Evolutionary conservation across 2,113 vertebrate species (phyloP).

Genomic region (Xenus cinereus): DNA sequence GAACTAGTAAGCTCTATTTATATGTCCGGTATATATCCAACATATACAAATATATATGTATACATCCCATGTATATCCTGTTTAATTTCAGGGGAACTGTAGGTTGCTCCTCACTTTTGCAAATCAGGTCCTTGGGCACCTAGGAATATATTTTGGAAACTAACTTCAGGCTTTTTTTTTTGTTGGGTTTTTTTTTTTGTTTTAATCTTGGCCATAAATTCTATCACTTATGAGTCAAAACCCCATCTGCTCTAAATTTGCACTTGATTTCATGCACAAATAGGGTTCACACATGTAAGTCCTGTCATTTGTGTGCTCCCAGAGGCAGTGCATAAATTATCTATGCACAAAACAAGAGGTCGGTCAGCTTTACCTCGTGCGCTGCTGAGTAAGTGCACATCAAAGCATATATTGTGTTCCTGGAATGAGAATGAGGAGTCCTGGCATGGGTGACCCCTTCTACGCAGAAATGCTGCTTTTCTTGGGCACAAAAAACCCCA

Average conservation of each 20-base stretch:
- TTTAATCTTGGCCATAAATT: conserved; percentile 52
- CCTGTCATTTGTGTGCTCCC: conserved; percentile 35
- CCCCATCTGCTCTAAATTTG: conserved; percentile 64
- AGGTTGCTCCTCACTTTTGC: background rate
- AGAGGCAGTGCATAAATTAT: conserved; percentile 59
- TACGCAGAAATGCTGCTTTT: background rate
- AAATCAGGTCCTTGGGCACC: background rate
- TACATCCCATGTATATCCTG: accelerated
- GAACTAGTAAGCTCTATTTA: background rate
- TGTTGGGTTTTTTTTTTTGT: background rate
- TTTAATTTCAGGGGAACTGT: background rate
- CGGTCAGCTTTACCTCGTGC: background rate
- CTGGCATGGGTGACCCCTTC: background rate
- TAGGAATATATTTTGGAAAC: background rate
- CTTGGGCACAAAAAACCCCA: background rate
- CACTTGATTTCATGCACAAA: conserved; percentile 59
- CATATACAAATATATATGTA: background rate
- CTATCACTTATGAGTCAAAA: conserved; percentile 7
- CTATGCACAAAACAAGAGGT: conserved; percentile 11
- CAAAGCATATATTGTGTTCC: conserved; percentile 28
- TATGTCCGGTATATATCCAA: background rate
- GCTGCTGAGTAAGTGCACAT: conserved; percentile 28
- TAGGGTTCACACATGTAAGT: conserved; percentile 58
- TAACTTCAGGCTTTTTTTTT: background rate
- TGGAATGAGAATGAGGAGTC: background rate